Conservation (phyloP, 2,888 invertebrate genomes). For the Cephus spinipes region DNA sequence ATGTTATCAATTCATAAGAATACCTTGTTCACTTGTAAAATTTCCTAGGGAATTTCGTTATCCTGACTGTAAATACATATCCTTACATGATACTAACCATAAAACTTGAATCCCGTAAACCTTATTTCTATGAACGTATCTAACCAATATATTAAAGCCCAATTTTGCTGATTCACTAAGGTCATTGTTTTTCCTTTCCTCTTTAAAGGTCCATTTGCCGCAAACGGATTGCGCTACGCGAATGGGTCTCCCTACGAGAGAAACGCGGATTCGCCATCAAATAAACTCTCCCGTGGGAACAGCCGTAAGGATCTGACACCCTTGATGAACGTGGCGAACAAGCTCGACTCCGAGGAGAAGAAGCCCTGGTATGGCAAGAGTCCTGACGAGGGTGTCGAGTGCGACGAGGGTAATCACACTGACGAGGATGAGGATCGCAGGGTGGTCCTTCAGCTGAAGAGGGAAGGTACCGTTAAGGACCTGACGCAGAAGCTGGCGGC, state of each 20-base stretch:
- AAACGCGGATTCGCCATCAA: slow-evolving; percentile 57
- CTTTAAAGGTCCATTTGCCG: slow-evolving; percentile 45
- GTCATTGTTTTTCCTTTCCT: not conserved
- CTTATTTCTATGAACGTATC: too few species aligned
- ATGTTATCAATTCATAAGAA: not conserved
- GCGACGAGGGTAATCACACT: slow-evolving; percentile 68
- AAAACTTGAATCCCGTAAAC: too few species aligned
- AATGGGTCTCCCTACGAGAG: slow-evolving; percentile 58
- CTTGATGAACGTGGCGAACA: slow-evolving; percentile 70
- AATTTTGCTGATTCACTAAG: too few species aligned
- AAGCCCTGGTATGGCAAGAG: slow-evolving; percentile 68
- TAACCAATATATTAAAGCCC: too few species aligned
- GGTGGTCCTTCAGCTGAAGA: slow-evolving; percentile 77
- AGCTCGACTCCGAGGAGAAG: slow-evolving; percentile 70
- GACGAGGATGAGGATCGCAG: slow-evolving; percentile 70
- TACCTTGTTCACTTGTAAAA: too few species aligned
- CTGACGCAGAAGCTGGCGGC: slow-evolving; percentile 86
- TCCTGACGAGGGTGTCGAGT: slow-evolving; percentile 72
- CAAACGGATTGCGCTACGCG: slow-evolving; percentile 57
- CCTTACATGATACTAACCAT: too few species aligned
- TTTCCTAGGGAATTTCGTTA: too few species aligned
- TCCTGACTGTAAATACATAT: too few species aligned
- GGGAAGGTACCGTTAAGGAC: slow-evolving; percentile 90
- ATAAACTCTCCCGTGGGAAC: slow-evolving; percentile 59
- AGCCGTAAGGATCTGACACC: slow-evolving; percentile 70